These are phyloP conservation scores for Pocota personata DNA, from an alignment of 2,888 invertebrate species.

Conservation along the genomic window DNA sequence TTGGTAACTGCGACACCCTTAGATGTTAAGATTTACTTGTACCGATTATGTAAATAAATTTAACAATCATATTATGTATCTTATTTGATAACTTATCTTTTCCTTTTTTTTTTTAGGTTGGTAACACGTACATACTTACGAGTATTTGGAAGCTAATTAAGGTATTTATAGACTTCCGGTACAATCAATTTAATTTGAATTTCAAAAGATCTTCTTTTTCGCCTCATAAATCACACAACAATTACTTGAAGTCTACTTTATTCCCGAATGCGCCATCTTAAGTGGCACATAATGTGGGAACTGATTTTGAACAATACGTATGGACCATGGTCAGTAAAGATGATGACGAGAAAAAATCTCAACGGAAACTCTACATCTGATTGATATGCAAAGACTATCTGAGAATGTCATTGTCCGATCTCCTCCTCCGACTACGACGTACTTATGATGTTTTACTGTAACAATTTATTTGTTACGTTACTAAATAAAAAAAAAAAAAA, in stretches of 20 bases:
- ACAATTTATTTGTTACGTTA: slow-evolving; percentile 29
- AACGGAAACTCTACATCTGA: slow-evolving; percentile 32
- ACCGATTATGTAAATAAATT: slow-evolving; percentile 6
- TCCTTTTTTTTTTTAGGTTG: slow-evolving; percentile 6
- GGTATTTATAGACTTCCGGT: slow-evolving; percentile 21
- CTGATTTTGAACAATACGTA: neutral
- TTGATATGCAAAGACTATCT: slow-evolving; percentile 28
- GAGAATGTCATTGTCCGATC: slow-evolving; percentile 1
- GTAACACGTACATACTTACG: neutral
- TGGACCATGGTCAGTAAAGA: neutral
- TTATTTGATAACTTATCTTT: neutral
- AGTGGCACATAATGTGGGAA: slow-evolving; percentile 37
- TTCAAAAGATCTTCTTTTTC: neutral
- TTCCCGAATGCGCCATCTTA: neutral
- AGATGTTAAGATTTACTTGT: slow-evolving; percentile 16
- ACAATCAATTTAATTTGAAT: neutral
- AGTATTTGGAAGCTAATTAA: neutral
- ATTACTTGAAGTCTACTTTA: neutral
- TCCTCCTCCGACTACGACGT: neutral
- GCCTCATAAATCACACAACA: neutral
- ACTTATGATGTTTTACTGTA: slow-evolving; percentile 9
- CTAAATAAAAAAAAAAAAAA: neutral
- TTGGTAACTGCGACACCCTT: slow-evolving; percentile 12
- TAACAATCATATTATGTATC: neutral
- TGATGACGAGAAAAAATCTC: neutral